Evolutionary conservation across 2,113 vertebrate species (phyloP).

Genomic region (Ictalurus furcatus): DNA sequence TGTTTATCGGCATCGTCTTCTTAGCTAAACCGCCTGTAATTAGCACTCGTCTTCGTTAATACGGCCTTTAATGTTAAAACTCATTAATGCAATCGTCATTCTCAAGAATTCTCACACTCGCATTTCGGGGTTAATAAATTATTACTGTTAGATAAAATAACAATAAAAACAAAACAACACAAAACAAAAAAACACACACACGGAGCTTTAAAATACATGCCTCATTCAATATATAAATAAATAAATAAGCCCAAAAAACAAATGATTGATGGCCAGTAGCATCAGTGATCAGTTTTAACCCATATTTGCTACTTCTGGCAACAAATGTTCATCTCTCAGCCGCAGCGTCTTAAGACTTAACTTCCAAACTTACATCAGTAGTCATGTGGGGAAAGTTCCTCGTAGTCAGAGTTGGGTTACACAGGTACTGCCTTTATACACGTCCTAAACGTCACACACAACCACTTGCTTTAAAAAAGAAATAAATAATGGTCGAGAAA

Average conservation of each 20-base stretch:
- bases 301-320: too few species aligned
- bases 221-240: not conserved
- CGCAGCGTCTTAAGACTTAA: not conserved
- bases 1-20: not conserved
- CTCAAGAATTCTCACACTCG: not conserved
- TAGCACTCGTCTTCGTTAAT: not conserved
- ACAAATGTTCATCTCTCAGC: not conserved
- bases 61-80: not conserved
- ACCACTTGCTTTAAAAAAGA: not conserved
- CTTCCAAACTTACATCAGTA: not conserved
- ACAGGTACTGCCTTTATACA: not conserved
- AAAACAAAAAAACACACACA: too few species aligned
- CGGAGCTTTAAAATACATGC: not conserved
- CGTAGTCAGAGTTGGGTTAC: not conserved
- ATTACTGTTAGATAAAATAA: not conserved
- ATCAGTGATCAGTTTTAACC: not conserved
- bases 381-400: not conserved
- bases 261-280: not conserved
- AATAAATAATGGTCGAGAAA: too few species aligned
- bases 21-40: not conserved
- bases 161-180: not conserved
- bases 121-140: not conserved
- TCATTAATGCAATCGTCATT: not conserved
- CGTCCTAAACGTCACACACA: not conserved
- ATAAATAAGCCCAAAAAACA: not conserved